Evolutionary conservation across 92 coral and sea anemone genomes (phyloP), one percentile per base, ranked within the genome.

Genomic region (Plumapathes pennacea): DNA sequence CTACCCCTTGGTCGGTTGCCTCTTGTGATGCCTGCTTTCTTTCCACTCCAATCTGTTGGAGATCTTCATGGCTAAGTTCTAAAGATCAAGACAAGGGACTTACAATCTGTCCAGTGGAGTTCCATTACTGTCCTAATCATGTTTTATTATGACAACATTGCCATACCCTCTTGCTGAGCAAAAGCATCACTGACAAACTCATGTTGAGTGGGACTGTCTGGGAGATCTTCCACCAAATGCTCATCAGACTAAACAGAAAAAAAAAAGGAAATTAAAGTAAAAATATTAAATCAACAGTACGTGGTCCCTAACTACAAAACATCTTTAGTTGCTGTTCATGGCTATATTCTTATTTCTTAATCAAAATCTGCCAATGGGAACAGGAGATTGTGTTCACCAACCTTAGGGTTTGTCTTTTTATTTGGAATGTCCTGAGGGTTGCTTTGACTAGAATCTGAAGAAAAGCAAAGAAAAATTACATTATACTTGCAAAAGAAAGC

Each of bases 121-220:
- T 49, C 32, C 25, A n/a, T n/a, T n/a, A n/a, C n/a, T n/a, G n/a
- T n/a, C n/a, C n/a, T n/a, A n/a, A n/a, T n/a, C n/a, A n/a, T n/a
- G n/a, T n/a, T n/a, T n/a, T n/a, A n/a, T n/a, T n/a, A n/a, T n/a
- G n/a, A n/a, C n/a, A n/a, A n/a, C 18, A 31, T 22, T n/a, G 26
- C 24, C 31, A 8, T 60, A 39, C 29, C 12, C 1, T 25, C 30
- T 37, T 85, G 83, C 4, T 81, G 85, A 34, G 71, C 82, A 67
- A 67, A 85, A 30, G 88, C 88, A 32, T 92, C 98, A 64, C 98
- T 92, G 50, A 84, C 85, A 46, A 92, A 92, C 61, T 92, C 98
- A 27, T 77, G 80, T 39, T 76, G 86, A 3, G 95, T 54, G 19
- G 98, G 95, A 46, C 96, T 85, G 56, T 85, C 95, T 1, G 80